These are phyloP conservation scores for Timandra comae DNA, from an alignment of 2,888 invertebrate species.

Conservation along the genomic window DNA sequence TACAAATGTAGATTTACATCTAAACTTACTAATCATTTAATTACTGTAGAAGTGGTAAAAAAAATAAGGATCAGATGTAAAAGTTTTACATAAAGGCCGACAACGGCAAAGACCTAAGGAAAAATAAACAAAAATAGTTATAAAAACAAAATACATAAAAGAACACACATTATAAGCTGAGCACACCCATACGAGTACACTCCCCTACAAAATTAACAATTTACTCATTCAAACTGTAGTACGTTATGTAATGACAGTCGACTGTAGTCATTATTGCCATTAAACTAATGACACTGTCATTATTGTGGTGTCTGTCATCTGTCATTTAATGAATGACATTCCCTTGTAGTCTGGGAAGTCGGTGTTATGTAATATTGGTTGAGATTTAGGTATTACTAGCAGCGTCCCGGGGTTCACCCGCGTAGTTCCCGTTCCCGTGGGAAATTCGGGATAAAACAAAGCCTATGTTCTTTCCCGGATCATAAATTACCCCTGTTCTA, in stretches of 20 bases:
- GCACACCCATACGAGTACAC: too few species aligned
- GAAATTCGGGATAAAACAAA: too few species aligned
- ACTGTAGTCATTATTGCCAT: constrained; percentile 10
- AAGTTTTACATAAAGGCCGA: too few species aligned
- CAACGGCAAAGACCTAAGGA: too few species aligned
- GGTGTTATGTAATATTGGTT: too few species aligned
- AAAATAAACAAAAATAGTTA: not conserved
- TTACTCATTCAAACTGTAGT: not conserved
- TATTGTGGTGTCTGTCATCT: constrained; percentile 6
- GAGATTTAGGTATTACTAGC: too few species aligned
- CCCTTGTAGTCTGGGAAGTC: too few species aligned
- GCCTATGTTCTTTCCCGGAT: too few species aligned
- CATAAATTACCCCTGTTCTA: too few species aligned
- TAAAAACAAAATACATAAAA: constrained; percentile 1
- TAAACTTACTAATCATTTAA: not conserved
- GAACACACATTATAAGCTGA: not conserved
- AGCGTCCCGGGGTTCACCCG: too few species aligned
- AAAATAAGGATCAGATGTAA: too few species aligned
- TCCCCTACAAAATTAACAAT: constrained; percentile 5
- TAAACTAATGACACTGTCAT: constrained; percentile 6
- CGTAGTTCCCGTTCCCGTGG: too few species aligned
- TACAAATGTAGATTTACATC: not conserved
- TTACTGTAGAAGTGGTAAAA: not conserved
- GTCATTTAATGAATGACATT: constrained; percentile 4
- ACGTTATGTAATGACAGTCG: not conserved